These are phyloP conservation scores for Microplitis demolitor DNA, from an alignment of 1,140 invertebrate species.

Conservation along the genomic window DNA sequence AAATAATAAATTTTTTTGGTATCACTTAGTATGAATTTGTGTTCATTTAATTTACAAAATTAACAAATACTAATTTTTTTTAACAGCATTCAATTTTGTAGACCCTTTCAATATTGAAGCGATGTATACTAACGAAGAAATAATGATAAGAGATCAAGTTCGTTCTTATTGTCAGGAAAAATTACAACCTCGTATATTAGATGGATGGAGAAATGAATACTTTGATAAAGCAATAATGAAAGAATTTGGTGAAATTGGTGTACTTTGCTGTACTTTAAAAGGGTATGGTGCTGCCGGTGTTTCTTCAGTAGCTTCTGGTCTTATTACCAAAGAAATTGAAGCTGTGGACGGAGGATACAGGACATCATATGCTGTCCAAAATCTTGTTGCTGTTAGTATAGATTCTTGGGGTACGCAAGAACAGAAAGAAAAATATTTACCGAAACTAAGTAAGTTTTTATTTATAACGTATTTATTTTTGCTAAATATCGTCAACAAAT, in stretches of 20 bases:
- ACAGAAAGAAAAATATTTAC: constrained; percentile 92
- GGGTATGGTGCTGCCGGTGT: constrained; percentile 93
- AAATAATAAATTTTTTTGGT: too few relatives aligned
- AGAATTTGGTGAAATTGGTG: constrained; percentile 88
- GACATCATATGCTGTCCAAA: constrained; percentile 97
- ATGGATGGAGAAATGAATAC: constrained; percentile 90
- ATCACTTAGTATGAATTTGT: too few relatives aligned
- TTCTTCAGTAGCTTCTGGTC: constrained; percentile 92
- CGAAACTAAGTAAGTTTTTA: constrained; percentile 68
- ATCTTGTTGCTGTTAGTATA: constrained; percentile 93
- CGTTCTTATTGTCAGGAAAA: constrained; percentile 88
- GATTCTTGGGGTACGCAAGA: constrained; percentile 83
- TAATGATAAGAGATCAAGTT: constrained; percentile 85
- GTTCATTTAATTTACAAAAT: too few relatives aligned
- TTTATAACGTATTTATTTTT: not conserved
- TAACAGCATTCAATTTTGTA: constrained; percentile 79
- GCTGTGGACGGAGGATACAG: constrained; percentile 85
- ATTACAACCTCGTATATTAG: constrained; percentile 83
- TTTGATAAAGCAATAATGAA: constrained; percentile 88
- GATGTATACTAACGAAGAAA: constrained; percentile 90
- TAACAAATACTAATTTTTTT: too few relatives aligned
- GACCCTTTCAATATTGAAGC: constrained; percentile 91
- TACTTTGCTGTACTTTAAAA: constrained; percentile 87
- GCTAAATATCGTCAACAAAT: not conserved
- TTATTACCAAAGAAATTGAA: constrained; percentile 93